Base-by-base conservation (phyloP, 2,797 vertebrate species). In the Silurus lanzhouensis region DNA sequence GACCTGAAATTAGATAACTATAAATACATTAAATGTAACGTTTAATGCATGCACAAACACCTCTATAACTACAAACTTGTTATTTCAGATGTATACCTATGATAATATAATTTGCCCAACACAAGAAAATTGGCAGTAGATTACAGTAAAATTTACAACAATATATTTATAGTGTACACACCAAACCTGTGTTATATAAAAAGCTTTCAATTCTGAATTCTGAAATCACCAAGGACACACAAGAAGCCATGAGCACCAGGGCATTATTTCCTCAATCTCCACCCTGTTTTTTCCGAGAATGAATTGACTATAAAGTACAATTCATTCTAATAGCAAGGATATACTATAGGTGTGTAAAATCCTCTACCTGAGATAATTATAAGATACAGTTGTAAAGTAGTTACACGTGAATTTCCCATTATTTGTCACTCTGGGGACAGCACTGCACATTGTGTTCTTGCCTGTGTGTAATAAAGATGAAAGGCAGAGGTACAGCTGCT, bases 401-500 rank as follows among this genome's bases (percentile, higher is more conserved):
- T 81, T 85, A 58, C 27, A 52, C 44, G 57, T 64, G 46, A 20
- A 52, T 61, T 80, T 61, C 17, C 27, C 22, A 81, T 72, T 63
- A 81, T 74, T 52, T 64, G 67, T n/a, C 52, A 48, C 8, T 46
- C 60, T 82, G 25, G 31, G 17, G 15, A 85, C 27, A 13, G 38
- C 52, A 76, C 13, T 48, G 55, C 52, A 25, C 19, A 44, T 20
- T 17, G 55, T 68, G 12, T 82, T 55, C 48, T 67, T 27, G 25
- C 25, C 25, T 68, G 60, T 12, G 17, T 81, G 20, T 67, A 77
- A 77, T 46, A 46, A 77, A 82, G 64, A 70, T 79, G 38, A 86
- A 68, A 86, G 71, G 48, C 80, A 60, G 52, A 86, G 19, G 55
- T 77, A 48, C 64, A 83, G 82, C 75, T 84, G 38, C 22, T 8